A percentile compares a stretch with the other conserved stretches of the same genome.
Conservation (phyloP, 2,113 vertebrate species). For the Andinoacara biseriatus region DNA sequence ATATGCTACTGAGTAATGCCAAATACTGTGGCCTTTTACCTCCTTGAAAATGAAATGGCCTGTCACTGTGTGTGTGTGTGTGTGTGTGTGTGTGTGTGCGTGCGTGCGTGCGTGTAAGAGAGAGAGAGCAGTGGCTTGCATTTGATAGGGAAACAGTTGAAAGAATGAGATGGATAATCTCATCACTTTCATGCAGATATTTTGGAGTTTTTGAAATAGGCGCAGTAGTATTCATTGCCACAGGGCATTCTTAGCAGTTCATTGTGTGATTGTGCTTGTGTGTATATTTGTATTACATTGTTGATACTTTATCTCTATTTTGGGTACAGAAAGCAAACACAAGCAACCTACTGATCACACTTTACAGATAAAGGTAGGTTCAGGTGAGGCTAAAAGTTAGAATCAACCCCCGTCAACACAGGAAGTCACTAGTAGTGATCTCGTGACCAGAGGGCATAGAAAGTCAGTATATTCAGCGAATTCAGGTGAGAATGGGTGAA, state of each 20-base stretch:
- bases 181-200: constrained; percentile 47
- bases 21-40: constrained; percentile 57
- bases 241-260: neutral
- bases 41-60: constrained; percentile 57
- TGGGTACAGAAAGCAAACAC: neutral
- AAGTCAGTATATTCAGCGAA: neutral
- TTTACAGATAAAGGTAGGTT: neutral
- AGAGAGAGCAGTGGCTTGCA: constrained; percentile 12
- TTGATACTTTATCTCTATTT: neutral
- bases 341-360: fast-evolving
- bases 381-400: neutral
- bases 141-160: constrained; percentile 27
- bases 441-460: neutral
- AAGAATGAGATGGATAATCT: constrained; percentile 32
- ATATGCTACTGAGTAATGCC: constrained; percentile 54
- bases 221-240: constrained; percentile 34
- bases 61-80: constrained; percentile 26
- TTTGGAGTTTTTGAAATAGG: constrained; percentile 25
- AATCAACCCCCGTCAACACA: neutral
- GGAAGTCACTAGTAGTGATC: neutral
- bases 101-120: neutral
- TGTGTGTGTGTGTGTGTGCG: neutral
- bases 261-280: constrained; percentile 17
- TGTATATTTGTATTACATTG: neutral
- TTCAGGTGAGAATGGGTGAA: neutral